Percentiles rank a stretch among this genome's conserved stretches.
Evolutionary conservation across 2,888 invertebrate species (phyloP).

Genomic region (Nebria brevicollis): DNA sequence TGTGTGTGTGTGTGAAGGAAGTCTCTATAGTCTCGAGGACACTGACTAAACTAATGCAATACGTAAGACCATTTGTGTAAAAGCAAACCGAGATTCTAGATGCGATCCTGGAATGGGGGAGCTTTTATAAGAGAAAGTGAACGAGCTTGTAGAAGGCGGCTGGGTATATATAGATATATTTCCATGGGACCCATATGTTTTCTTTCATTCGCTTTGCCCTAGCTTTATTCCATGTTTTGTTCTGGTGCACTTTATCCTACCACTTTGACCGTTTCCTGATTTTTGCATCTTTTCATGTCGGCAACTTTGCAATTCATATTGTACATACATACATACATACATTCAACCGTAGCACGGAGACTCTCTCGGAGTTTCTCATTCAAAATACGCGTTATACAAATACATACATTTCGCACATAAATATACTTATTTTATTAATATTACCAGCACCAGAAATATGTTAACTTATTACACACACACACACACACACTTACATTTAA

Average conservation of each 20-base stretch:
- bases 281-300: not conserved
- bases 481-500: not conserved
- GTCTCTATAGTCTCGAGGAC: slow-evolving; percentile 48
- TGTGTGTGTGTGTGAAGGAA: not conserved
- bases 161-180: not conserved
- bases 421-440: too few relatives aligned
- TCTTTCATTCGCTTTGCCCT: slow-evolving; percentile 4
- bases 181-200: slow-evolving; percentile 24
- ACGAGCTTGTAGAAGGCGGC: slow-evolving; percentile 23
- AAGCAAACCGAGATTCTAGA: slow-evolving; percentile 57
- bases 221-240: not conserved
- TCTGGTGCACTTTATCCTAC: slow-evolving; percentile 1
- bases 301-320: too few relatives aligned
- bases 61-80: slow-evolving; percentile 58
- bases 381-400: too few relatives aligned
- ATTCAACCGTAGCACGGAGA: too few relatives aligned
- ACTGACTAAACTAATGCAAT: slow-evolving; percentile 58
- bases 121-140: slow-evolving; percentile 56
- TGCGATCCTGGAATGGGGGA: slow-evolving; percentile 56
- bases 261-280: not conserved
- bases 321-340: too few relatives aligned
- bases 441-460: too few relatives aligned
- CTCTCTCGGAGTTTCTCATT: too few relatives aligned
- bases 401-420: too few relatives aligned
- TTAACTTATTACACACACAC: too few relatives aligned